phyloP scores from a whole-genome alignment of 2,113 vertebrate genomes.

The Vidua macroura region DNA sequence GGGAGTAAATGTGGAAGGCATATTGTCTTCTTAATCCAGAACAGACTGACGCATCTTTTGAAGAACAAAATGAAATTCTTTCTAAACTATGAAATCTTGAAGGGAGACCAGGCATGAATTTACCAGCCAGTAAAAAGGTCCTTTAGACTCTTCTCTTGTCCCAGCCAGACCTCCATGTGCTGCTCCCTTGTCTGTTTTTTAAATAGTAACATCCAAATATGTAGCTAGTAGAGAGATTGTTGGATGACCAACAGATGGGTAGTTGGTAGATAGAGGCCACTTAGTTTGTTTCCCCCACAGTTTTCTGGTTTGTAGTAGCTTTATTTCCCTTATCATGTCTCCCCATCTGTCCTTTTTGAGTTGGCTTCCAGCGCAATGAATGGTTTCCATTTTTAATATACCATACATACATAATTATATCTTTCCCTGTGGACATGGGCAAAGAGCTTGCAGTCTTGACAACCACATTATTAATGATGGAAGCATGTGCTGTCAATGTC shows the following conservation, averaged over 20 bases:
- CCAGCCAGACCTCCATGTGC: background rate
- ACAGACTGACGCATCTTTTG: conserved; percentile 1
- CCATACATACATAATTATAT: background rate
- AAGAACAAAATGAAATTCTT: conserved; percentile 29
- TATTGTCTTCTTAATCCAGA: conserved; percentile 37
- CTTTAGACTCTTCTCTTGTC: background rate
- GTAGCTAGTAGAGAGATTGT: background rate
- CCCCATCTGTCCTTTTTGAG: background rate
- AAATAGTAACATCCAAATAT: background rate
- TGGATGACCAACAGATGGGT: background rate
- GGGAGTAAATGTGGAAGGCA: conserved; percentile 32
- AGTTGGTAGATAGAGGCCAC: background rate
- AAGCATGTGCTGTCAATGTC: background rate
- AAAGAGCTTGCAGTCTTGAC: background rate
- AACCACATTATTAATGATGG: background rate
- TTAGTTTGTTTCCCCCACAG: background rate
- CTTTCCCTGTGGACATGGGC: background rate
- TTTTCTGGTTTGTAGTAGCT: background rate
- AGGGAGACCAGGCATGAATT: background rate
- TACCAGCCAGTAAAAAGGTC: background rate
- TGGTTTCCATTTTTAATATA: background rate
- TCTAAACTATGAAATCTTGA: background rate
- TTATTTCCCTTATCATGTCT: background rate
- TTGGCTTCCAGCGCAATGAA: background rate
- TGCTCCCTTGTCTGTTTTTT: background rate